These are phyloP conservation scores for Muntiacus reevesi DNA, from an alignment of 2,113 vertebrate genomes.

Conservation along the genomic window DNA sequence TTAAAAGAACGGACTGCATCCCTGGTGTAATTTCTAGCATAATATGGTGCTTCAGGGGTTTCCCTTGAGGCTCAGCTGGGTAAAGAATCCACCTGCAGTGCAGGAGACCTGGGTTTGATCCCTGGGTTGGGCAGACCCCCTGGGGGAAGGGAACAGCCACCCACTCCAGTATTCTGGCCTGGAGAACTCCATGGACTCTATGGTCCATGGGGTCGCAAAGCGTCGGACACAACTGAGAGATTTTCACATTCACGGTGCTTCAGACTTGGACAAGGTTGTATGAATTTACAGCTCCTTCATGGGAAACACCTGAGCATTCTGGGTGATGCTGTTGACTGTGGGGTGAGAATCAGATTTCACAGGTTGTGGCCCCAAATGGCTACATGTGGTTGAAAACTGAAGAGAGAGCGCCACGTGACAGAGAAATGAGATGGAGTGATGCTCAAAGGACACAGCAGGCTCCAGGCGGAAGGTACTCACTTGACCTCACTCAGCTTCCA, in stretches of 20 bases:
- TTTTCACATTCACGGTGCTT: neutral
- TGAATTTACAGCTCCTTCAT: neutral
- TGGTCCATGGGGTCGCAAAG: neutral
- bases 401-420: neutral
- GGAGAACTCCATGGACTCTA: neutral
- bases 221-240: accelerated
- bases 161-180: neutral
- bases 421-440: accelerated
- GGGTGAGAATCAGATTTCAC: neutral
- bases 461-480: neutral
- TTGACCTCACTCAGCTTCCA: no score
- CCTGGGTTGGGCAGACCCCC: neutral
- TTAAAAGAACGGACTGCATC: neutral
- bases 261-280: neutral
- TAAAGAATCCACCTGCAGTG: neutral
- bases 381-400: neutral
- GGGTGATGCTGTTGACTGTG: neutral
- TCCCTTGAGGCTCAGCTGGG: neutral
- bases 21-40: neutral
- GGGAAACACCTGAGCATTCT: neutral
- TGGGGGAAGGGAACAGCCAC: neutral
- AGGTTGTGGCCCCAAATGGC: neutral
- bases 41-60: neutral
- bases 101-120: neutral
- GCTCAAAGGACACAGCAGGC: neutral